phyloP scores from a whole-genome alignment of 2,888 invertebrate genomes.

The Allolobophora icterica region DNA sequence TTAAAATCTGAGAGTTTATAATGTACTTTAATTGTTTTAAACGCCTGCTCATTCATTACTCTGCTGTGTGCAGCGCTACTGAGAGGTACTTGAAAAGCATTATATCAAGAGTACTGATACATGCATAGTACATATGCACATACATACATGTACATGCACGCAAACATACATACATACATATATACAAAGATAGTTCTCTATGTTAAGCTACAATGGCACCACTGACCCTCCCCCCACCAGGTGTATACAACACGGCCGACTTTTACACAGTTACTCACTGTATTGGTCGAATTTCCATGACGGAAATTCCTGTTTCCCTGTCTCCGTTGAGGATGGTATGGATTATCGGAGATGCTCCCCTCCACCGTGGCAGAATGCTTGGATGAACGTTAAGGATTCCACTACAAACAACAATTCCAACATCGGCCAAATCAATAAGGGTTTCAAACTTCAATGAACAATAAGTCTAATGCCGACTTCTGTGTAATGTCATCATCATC shows the following conservation, averaged over 20 bases:
- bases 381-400: slow-evolving; percentile 94
- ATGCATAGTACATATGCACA: not conserved
- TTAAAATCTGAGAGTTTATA: slow-evolving; percentile 3
- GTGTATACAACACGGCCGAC: not conserved
- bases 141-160: too few species aligned
- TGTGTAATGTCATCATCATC: not conserved
- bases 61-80: not conserved
- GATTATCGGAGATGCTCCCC: slow-evolving; percentile 90
- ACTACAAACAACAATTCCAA: slow-evolving; percentile 54
- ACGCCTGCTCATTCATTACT: not conserved
- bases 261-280: slow-evolving; percentile 51
- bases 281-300: slow-evolving; percentile 78
- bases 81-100: not conserved
- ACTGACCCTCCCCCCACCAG: not conserved
- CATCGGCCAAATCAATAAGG: not conserved
- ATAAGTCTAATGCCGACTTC: not conserved
- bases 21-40: not conserved
- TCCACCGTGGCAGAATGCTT: slow-evolving; percentile 87
- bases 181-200: not conserved
- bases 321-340: slow-evolving; percentile 86
- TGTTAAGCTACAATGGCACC: not conserved
- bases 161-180: too few species aligned
- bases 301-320: slow-evolving; percentile 79
- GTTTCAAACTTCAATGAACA: not conserved
- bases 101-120: not conserved